These are phyloP conservation scores for Steinernema scapterisci DNA, from an alignment of 2,888 invertebrate genomes.

Conservation along the genomic window DNA sequence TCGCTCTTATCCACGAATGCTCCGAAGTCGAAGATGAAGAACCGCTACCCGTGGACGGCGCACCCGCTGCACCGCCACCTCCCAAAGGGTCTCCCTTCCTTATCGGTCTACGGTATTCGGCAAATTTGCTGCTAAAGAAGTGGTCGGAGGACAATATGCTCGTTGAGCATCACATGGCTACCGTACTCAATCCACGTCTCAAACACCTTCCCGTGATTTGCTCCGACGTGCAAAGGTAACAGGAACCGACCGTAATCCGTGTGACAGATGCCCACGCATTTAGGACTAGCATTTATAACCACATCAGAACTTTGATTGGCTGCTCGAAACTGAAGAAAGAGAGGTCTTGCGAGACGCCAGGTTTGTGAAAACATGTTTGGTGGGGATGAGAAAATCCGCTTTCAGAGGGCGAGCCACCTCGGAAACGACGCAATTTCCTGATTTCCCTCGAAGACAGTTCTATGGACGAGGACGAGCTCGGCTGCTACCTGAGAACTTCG, in stretches of 20 bases:
- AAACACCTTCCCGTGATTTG: conserved; percentile 49
- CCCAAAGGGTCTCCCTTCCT: conserved; percentile 12
- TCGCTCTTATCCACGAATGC: conserved; percentile 50
- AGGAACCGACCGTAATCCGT: not conserved
- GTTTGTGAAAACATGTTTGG: not conserved
- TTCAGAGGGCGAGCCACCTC: conserved; percentile 48
- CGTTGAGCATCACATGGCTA: conserved; percentile 58
- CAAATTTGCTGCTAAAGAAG: conserved; percentile 25
- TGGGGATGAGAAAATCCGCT: not conserved
- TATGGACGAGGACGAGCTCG: conserved; percentile 58
- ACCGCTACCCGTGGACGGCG: not conserved
- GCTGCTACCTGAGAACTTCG: conserved; percentile 42
- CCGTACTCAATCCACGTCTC: conserved; percentile 56
- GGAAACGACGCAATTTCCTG: conserved; percentile 60
- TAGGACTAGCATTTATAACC: conserved; percentile 38
- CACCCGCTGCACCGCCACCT: not conserved
- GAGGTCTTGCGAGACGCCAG: not conserved
- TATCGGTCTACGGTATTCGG: conserved; percentile 5
- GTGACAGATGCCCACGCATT: conserved; percentile 14
- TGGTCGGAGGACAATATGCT: conserved; percentile 45
- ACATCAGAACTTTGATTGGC: conserved; percentile 40
- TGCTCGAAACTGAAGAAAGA: conserved; percentile 19
- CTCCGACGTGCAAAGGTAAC: conserved; percentile 49
- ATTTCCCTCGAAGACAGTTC: conserved; percentile 58
- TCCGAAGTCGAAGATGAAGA: conserved; percentile 36